Conservation (phyloP, 2,888 invertebrate species). For the Andrena chrysosceles region DNA sequence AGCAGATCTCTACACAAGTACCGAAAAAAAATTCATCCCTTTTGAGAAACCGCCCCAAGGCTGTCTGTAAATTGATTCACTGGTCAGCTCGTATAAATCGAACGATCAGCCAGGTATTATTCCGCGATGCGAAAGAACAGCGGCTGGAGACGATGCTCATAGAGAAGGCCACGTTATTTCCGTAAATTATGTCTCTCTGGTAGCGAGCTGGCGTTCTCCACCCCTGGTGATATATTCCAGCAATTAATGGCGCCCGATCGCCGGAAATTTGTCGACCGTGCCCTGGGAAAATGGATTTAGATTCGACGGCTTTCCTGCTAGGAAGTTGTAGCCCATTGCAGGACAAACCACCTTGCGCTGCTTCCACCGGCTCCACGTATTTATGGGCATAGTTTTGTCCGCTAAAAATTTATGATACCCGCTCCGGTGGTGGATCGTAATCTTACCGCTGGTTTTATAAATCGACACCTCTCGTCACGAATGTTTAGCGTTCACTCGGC, state of each 20-base stretch:
- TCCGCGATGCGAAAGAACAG: constrained; percentile 27
- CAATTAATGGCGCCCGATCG: constrained; percentile 78
- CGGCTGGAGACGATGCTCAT: constrained; percentile 10
- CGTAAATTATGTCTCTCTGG: constrained; percentile 74
- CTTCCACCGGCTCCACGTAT: constrained; percentile 10
- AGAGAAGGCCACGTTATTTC: constrained; percentile 67
- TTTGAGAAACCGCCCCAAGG: too few species aligned
- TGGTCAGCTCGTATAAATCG: constrained; percentile 32
- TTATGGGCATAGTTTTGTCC: constrained; percentile 47
- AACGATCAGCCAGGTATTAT: constrained; percentile 17
- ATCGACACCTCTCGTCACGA: constrained; percentile 18
- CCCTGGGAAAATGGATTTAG: constrained; percentile 75
- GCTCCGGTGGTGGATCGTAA: constrained; percentile 16
- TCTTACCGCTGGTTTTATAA: constrained; percentile 23
- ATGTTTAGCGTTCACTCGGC: constrained; percentile 1
- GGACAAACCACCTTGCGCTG: constrained; percentile 31
- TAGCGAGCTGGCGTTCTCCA: constrained; percentile 51
- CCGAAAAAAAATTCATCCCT: neutral
- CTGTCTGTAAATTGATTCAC: neutral
- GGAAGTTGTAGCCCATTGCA: constrained; percentile 45
- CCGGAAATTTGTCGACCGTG: constrained; percentile 77
- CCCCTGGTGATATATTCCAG: constrained; percentile 76
- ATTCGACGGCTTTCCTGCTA: constrained; percentile 65
- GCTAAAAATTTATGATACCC: constrained; percentile 47
- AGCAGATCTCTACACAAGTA: too few species aligned